These are phyloP conservation scores for Oligia fasciuncula DNA, from an alignment of 2,888 invertebrate genomes.

Conservation along the genomic window DNA sequence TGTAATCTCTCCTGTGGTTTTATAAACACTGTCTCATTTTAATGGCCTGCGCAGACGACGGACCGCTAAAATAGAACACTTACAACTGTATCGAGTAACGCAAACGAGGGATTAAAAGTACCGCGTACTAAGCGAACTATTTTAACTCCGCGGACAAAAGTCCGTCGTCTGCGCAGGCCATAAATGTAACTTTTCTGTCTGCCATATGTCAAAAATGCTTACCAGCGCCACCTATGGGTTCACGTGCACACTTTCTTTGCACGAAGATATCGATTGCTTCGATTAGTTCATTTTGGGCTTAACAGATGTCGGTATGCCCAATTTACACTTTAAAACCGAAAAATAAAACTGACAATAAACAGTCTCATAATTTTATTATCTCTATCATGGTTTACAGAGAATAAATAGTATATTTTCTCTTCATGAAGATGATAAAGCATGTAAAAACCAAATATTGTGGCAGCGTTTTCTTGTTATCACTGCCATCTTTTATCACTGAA, in stretches of 20 bases:
- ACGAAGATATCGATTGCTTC: constrained; percentile 31
- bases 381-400: neutral
- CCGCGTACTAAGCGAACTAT: no score
- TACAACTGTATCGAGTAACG: no score
- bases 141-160: no score
- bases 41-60: no score
- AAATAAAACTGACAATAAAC: no score
- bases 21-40: no score
- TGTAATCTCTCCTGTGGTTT: no score
- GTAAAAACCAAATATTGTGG: neutral
- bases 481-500: neutral
- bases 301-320: constrained; percentile 19
- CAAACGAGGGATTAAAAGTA: no score
- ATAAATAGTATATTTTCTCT: neutral
- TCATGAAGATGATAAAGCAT: neutral
- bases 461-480: neutral
- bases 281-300: rapidly evolving
- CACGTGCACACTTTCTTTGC: neutral
- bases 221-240: constrained; percentile 43
- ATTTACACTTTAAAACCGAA: neutral
- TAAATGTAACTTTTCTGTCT: no score
- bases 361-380: neutral
- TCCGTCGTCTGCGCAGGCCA: no score
- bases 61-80: no score
- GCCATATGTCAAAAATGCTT: no score